Conservation (phyloP, 2,113 vertebrate genomes). For the Aphyosemion australe region DNA sequence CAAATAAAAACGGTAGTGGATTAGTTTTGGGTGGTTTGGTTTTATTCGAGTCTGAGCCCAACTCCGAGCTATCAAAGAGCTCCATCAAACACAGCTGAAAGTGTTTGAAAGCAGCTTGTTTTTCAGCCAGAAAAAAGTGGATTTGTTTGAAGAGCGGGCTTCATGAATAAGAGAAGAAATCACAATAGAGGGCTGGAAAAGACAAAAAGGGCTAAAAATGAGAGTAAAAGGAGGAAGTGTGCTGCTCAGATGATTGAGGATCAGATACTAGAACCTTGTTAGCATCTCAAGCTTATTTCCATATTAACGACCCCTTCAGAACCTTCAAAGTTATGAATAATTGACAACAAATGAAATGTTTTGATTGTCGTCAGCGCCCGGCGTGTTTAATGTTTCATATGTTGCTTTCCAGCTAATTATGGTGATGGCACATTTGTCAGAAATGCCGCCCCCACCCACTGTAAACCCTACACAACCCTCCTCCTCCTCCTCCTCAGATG, state of each 20-base stretch:
- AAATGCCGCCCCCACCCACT: conserved; percentile 47
- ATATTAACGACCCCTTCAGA: conserved; percentile 98
- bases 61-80: conserved; percentile 46
- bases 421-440: conserved; percentile 94
- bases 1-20: conserved; percentile 10
- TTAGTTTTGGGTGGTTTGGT: conserved; percentile 34
- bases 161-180: conserved; percentile 56
- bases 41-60: conserved; percentile 27
- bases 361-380: conserved; percentile 94
- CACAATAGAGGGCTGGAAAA: conserved; percentile 27
- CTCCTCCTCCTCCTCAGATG: conserved; percentile 89
- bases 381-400: conserved; percentile 97
- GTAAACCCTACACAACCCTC: conserved; percentile 7
- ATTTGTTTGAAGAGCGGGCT: conserved; percentile 49
- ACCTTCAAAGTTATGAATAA: conserved; percentile 99
- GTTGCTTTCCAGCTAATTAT: conserved; percentile 96
- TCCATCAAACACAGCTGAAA: conserved; percentile 52
- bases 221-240: conserved; percentile 23
- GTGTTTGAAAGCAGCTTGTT: conserved; percentile 47
- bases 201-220: conserved; percentile 35
- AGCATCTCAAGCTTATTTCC: conserved; percentile 96
- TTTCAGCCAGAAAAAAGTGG: conserved; percentile 22
- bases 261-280: conserved; percentile 96
- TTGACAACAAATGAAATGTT: conserved; percentile 99
- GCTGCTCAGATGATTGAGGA: conserved; percentile 81